Evolutionary conservation across 1,140 invertebrate species (phyloP), one percentile per base, ranked within the genome.

Genomic region (Tenebrio molitor): DNA sequence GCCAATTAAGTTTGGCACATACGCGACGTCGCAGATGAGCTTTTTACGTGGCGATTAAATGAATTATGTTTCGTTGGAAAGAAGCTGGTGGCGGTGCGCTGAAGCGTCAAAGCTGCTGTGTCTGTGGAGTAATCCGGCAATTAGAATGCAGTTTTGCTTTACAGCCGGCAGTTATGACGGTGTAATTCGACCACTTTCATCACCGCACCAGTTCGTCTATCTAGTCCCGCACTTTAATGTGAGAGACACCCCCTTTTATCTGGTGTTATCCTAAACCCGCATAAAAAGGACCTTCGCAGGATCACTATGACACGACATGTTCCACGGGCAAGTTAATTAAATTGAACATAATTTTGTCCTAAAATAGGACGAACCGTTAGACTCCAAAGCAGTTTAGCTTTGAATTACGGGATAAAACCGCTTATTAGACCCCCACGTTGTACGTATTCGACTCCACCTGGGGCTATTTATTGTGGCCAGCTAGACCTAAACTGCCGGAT

Each of bases 401-500:
- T 66, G 64, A 66, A 66, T 66, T 66, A 66, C 64, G 42, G 64
- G 42, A 44, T 66, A 66, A 66, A 66, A 66, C 64, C 64, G 64
- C 64, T 66, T 66, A 66, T 66, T 66, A 66, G 36, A 42, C 15
- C 36, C 41, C 42, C 62, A 42, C 39, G 64, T 66, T 66, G 34
- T 66, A 12, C 19, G 14, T 65, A 39, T 66, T 66, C 64, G 36
- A 42, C 42, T 66, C 25, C 36, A 66, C 64, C 64, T 66, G 64
- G 64, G 19, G 39, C 39, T 23, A 66, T 66, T 42, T 42, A 66
- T 66, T 66, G 23, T 29, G 19, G 23, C 19, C 39, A 34, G 12
- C 50, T 58, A 58, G 50, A 58, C 50, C 50, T 15, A 58, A 58
- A 58, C 50, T 50, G 44, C 44, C 44, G 19, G 44, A 50, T 50